phyloP scores from a whole-genome alignment of 2,113 vertebrate species.

The Poicephalus meyeri region DNA sequence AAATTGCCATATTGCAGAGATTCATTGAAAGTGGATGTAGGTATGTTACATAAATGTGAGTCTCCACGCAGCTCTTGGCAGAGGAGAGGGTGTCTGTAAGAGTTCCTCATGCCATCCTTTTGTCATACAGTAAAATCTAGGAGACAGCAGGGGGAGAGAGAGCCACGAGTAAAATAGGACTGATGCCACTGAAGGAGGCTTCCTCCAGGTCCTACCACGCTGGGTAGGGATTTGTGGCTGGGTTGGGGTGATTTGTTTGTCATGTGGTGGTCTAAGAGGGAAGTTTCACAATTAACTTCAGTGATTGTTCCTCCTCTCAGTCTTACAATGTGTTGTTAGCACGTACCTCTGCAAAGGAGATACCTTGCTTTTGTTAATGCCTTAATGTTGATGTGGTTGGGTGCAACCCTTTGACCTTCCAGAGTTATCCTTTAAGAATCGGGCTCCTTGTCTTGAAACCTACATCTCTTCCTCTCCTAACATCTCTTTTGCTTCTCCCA shows the following conservation, averaged over 20 bases:
- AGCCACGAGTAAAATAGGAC: accelerated
- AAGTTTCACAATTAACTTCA: constrained; percentile 48
- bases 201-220: neutral
- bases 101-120: neutral
- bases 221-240: neutral
- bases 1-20: neutral
- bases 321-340: constrained; percentile 31
- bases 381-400: neutral
- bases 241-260: neutral
- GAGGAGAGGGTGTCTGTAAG: neutral
- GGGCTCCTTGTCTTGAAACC: neutral
- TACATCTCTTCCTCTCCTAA: neutral
- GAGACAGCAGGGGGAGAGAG: neutral
- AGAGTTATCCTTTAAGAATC: neutral
- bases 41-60: neutral
- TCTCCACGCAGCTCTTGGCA: neutral
- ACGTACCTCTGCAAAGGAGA: neutral
- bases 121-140: neutral
- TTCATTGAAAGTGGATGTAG: neutral
- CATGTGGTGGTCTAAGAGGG: neutral
- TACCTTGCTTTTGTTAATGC: neutral
- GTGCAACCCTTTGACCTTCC: neutral
- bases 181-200: neutral
- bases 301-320: neutral
- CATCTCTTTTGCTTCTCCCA: neutral